Evolutionary conservation across 1,140 invertebrate genomes (phyloP).

Genomic region (Caenorhabditis latens): DNA sequence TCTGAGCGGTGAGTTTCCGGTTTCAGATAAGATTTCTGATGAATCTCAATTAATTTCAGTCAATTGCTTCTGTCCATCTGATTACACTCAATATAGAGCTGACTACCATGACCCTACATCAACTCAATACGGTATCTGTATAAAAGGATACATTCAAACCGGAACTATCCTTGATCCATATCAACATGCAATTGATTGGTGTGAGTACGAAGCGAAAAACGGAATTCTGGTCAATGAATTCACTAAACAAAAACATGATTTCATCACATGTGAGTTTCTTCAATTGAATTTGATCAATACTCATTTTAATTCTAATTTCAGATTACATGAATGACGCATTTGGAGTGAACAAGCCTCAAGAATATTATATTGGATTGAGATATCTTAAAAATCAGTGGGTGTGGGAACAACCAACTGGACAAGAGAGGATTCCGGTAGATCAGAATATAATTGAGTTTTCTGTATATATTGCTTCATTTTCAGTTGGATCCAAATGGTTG

Average conservation of each 20-base stretch:
- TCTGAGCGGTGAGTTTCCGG: neutral
- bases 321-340: neutral
- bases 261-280: neutral
- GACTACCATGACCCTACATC: neutral
- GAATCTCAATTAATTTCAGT: neutral
- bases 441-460: neutral
- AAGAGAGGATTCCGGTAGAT: neutral
- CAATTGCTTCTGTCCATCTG: conserved; percentile 13
- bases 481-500: neutral
- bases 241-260: conserved; percentile 3
- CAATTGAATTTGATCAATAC: neutral
- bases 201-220: neutral
- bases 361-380: conserved; percentile 17
- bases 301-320: neutral
- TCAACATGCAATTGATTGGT: conserved; percentile 8
- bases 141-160: neutral
- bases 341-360: neutral
- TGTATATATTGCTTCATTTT: neutral
- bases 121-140: neutral
- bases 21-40: neutral
- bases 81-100: neutral
- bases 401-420: conserved; percentile 2
- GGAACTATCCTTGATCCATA: neutral
- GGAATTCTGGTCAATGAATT: neutral
- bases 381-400: conserved; percentile 7